Conservation (phyloP, 1,140 invertebrate genomes). For the Tyrophagus putrescentiae region DNA sequence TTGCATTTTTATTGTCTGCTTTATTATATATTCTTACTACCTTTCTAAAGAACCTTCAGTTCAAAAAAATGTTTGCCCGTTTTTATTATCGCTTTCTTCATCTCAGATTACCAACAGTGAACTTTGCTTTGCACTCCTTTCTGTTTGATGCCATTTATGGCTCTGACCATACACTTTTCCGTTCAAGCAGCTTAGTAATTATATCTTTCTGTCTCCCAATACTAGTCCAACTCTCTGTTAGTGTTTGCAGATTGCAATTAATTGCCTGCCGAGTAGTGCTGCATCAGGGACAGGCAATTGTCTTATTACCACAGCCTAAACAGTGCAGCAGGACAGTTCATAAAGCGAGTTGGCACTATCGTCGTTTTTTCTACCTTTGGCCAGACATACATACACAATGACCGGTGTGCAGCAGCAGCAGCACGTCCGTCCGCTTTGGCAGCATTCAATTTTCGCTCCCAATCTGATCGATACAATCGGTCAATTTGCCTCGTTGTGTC, state of each 20-base stretch:
- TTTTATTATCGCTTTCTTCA: constrained; percentile 4
- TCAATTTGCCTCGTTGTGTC: not conserved
- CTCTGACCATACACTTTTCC: too few species aligned
- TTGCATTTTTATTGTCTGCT: constrained; percentile 14
- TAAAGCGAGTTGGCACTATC: too few species aligned
- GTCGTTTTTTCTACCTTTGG: too few species aligned
- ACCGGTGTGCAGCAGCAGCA: too few species aligned
- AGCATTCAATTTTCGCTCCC: constrained; percentile 1
- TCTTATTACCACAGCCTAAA: too few species aligned
- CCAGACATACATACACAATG: too few species aligned
- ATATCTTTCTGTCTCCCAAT: too few species aligned
- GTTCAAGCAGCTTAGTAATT: not conserved
- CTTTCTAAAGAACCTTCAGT: too few species aligned
- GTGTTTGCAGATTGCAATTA: not conserved
- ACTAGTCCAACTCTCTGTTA: constrained; percentile 6
- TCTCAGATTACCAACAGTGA: constrained; percentile 2
- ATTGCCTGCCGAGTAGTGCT: not conserved
- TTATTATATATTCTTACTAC: too few species aligned
- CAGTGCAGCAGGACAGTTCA: too few species aligned
- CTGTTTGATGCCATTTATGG: too few species aligned
- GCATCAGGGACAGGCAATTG: not conserved
- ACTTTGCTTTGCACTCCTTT: not conserved
- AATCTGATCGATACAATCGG: constrained; percentile 4
- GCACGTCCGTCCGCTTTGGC: not conserved
- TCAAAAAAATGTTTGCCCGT: not conserved